Evolutionary conservation across 2,797 vertebrate genomes (phyloP), one percentile per base, ranked within the genome.

Genomic region (Zenarchopterus dispar): DNA sequence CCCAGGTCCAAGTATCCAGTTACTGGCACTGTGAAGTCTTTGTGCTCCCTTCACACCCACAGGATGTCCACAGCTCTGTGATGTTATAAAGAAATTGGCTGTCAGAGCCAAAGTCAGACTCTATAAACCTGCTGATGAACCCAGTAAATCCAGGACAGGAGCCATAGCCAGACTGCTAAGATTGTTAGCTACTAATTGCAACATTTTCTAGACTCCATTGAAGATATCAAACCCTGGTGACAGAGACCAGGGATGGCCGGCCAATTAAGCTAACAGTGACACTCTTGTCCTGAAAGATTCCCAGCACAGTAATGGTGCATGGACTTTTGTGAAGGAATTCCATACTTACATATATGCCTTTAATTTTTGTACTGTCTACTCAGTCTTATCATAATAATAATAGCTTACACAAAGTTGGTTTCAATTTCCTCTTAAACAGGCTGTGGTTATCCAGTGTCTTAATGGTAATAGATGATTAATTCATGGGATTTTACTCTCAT

Each of bases 121-220:
- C 86, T 87, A 90, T 93, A 92, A 93, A 92, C 89, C 87, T 75
- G 73, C 79, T 86, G 86, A 88, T 93, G 90, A 93, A 92, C 90
- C 83, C 87, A 80, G 72, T 90, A 85, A 89, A 91, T 85, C 72
- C 56, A 69, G 57, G 33, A 70, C 56, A 78, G 75, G 70, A 76
- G 79, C 84, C 41, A 36, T 64, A 68, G 66, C 75, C 82, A 84
- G 78, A 73, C 75, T 75, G 82, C 69, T 80, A 80, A 84, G 71
- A 67, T 82, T 80, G 87, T 84, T 89, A 88, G 86, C 86, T 76
- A 85, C 89, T 92, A 93, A 92, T 92, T 93, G 88, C 86, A 88
- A 91, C 88, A 89, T 90, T 90, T 93, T 36, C 83, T 61, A 44
- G 72, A 67, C 65, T 48, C 85, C 81, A 90, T 92, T 93, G 87